phyloP scores from a whole-genome alignment of 2,113 vertebrate genomes.

The Sphyrna mokarran region DNA sequence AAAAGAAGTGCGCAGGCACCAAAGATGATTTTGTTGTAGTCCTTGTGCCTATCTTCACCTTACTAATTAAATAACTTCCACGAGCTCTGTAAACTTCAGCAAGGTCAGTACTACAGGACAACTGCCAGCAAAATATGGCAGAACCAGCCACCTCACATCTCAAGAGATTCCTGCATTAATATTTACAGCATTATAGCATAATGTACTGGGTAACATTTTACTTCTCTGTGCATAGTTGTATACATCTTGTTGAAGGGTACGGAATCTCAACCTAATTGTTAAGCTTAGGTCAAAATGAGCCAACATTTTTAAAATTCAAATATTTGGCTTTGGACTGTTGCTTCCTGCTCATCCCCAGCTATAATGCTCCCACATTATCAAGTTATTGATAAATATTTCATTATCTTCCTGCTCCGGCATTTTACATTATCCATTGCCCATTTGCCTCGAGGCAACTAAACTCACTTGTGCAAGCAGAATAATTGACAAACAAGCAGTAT shows the following conservation, averaged over 20 bases:
- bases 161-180: not conserved
- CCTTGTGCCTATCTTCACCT: not conserved
- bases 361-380: not conserved
- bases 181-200: not conserved
- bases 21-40: not conserved
- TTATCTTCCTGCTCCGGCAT: not conserved
- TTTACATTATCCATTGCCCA: not conserved
- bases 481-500: not conserved
- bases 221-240: not conserved
- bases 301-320: not conserved
- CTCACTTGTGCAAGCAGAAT: not conserved
- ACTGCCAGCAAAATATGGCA: not conserved
- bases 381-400: not conserved
- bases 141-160: not conserved
- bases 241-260: not conserved
- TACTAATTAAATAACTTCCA: not conserved
- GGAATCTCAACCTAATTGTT: not conserved
- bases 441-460: not conserved
- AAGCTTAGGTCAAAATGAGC: not conserved
- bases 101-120: not conserved
- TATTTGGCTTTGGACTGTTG: not conserved
- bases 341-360: not conserved
- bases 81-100: not conserved
- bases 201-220: not conserved
- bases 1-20: not conserved